phyloP scores from a whole-genome alignment of 1,140 invertebrate genomes.

The Drosophila tsacasi region DNA sequence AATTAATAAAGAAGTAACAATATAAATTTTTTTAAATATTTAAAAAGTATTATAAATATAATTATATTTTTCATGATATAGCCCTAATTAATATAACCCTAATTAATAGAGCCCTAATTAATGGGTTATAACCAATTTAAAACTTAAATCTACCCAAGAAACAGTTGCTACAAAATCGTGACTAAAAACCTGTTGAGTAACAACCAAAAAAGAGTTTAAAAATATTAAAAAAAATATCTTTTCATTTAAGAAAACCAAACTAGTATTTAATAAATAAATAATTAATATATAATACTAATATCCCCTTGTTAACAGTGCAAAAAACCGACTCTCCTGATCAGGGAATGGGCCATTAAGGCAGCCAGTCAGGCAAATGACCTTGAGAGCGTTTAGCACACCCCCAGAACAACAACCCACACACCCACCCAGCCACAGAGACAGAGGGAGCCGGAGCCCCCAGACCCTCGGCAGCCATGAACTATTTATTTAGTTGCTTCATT shows the following conservation, averaged over 20 bases:
- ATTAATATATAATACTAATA: neutral
- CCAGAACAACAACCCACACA: neutral
- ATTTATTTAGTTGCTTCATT: conserved; percentile 73
- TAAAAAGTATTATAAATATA: too few species aligned
- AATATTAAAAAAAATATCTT: neutral
- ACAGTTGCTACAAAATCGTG: too few species aligned
- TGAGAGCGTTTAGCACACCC: conserved; percentile 37
- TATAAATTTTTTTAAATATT: too few species aligned
- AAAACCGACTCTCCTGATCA: too few species aligned
- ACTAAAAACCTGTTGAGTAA: too few species aligned
- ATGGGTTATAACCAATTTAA: too few species aligned
- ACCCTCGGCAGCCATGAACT: conserved; percentile 16
- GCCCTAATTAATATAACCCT: too few species aligned
- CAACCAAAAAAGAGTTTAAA: too few species aligned
- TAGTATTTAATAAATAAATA: neutral
- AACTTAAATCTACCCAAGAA: too few species aligned
- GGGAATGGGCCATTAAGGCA: conserved; percentile 11
- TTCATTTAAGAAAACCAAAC: neutral
- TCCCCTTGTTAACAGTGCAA: neutral
- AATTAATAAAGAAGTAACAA: neutral
- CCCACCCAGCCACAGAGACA: neutral
- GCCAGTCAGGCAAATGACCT: conserved; percentile 22
- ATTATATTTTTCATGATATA: too few species aligned
- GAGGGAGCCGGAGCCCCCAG: rapidly evolving
- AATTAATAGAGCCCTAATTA: too few species aligned